Base-by-base conservation (phyloP, 2,888 invertebrate species). In the Pollenia amentaria region DNA sequence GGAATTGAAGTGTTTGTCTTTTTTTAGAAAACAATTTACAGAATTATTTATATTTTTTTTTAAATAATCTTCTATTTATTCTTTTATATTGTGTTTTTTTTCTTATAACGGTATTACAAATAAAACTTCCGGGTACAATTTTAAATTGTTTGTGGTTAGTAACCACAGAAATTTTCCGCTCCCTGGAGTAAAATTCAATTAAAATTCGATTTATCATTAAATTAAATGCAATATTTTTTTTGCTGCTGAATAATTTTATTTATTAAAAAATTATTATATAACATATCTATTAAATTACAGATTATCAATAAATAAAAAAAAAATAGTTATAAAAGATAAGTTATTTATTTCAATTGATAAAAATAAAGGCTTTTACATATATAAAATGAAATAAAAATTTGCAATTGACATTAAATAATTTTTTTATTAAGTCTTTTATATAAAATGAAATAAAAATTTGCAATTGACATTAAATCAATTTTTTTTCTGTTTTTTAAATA, bases 181-280 rank as follows among this genome's bases (percentile, higher is more conserved):
- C 75, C 44, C 82, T 14, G 38, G 67, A 10, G 60, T 51, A 62
- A 69, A 75, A 69, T 82, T 67, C 57, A 75, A 75, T 81, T 75
- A 60, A 65, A 67, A 57, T 67, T 29, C 29, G 12, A 60, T 76
- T 82, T 69, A 53, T 60, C 29, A 75, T 40, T 60, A 46, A 80
- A 80, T 48, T 55, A 48, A 29, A 80, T 29, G 7, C 16, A 77
- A 70, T 48, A 7, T 12, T 44, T n/a, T 46, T 21, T 21, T 46
- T 55, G 2, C 38, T 10, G 11, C 1, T 10, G 1, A 29, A 8
- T 7, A 6, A 0, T 29, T 57, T 14, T 16, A 40, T 51, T 48
- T 67, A 48, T 1, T 40, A n/a, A 9, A 42, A 12, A 44, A 48
- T 29, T 21, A n/a, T 46, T 64, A 18, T 18, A 40, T 7, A 40